These are phyloP conservation scores for Tachycineta bicolor DNA, from an alignment of 2,113 vertebrate genomes.

Conservation along the genomic window DNA sequence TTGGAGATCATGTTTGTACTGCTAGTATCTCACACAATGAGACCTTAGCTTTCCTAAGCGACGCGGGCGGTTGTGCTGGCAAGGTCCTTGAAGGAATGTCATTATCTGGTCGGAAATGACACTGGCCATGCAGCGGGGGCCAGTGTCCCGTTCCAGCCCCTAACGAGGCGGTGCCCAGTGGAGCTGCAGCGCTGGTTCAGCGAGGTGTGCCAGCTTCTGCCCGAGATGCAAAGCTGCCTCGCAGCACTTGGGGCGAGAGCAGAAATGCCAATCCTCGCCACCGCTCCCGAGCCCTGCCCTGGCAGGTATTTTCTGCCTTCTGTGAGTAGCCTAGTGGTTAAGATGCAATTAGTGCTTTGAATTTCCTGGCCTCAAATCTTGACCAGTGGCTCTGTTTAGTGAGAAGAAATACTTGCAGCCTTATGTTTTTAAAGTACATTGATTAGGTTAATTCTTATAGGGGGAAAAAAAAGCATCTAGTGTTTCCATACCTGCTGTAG, in stretches of 20 bases:
- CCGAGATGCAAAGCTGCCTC: not conserved
- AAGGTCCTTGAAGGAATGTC: not conserved
- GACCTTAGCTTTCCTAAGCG: not conserved
- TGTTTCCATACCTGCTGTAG: not conserved
- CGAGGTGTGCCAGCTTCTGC: not conserved
- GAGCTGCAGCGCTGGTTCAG: not conserved
- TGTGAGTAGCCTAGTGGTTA: not conserved
- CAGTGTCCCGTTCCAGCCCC: not conserved
- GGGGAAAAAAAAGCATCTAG: rapidly evolving
- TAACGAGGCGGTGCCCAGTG: not conserved
- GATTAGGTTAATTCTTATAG: not conserved
- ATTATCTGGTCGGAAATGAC: not conserved
- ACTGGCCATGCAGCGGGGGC: not conserved
- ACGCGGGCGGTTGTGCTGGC: not conserved
- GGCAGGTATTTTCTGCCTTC: not conserved
- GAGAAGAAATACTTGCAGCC: not conserved
- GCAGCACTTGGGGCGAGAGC: rapidly evolving
- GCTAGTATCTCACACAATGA: not conserved
- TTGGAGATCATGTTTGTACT: not conserved
- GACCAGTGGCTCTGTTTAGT: not conserved
- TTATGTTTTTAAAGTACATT: not conserved
- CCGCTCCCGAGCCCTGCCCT: not conserved
- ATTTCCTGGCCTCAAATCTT: not conserved
- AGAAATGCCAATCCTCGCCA: not conserved
- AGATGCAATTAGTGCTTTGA: not conserved